A percentile compares a stretch with the other conserved stretches of the same genome.
Evolutionary conservation across 2,113 vertebrate species (phyloP).

Genomic region (Bettongia penicillata): DNA sequence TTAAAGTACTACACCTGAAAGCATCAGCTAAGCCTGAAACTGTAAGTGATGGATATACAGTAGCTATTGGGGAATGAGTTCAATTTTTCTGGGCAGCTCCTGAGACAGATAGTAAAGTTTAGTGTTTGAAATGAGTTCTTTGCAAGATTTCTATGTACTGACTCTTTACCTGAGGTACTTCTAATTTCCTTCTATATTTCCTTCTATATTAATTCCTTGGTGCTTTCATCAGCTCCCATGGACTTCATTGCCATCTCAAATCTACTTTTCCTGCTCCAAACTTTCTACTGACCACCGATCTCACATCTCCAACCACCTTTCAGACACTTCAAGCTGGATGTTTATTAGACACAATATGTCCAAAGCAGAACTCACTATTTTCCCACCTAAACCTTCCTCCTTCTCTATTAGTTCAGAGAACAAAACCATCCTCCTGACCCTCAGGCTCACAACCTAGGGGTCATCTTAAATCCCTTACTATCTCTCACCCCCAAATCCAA

Average conservation of each 20-base stretch:
- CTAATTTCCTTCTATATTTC: too few relatives aligned
- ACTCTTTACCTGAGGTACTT: neutral
- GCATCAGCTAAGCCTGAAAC: too few relatives aligned
- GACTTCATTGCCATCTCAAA: neutral
- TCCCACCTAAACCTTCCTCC: neutral
- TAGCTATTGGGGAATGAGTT: neutral
- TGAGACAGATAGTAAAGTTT: neutral
- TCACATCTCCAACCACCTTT: neutral
- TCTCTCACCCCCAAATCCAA: too few relatives aligned
- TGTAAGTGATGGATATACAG: too few relatives aligned
- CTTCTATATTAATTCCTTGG: neutral
- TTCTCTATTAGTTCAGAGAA: neutral
- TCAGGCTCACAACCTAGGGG: neutral
- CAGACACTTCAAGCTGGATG: neutral
- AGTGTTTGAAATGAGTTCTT: neutral
- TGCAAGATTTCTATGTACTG: neutral
- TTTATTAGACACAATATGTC: neutral
- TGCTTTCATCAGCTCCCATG: neutral
- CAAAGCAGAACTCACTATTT: neutral
- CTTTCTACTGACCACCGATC: neutral
- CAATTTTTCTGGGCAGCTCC: neutral
- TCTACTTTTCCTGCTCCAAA: neutral
- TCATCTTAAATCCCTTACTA: neutral
- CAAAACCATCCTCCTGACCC: neutral
- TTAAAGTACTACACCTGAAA: too few relatives aligned